Percentiles rank a stretch among this genome's conserved stretches.
These are phyloP conservation scores for Mystacides longicornis DNA, from an alignment of 2,888 invertebrate species.

Conservation along the genomic window DNA sequence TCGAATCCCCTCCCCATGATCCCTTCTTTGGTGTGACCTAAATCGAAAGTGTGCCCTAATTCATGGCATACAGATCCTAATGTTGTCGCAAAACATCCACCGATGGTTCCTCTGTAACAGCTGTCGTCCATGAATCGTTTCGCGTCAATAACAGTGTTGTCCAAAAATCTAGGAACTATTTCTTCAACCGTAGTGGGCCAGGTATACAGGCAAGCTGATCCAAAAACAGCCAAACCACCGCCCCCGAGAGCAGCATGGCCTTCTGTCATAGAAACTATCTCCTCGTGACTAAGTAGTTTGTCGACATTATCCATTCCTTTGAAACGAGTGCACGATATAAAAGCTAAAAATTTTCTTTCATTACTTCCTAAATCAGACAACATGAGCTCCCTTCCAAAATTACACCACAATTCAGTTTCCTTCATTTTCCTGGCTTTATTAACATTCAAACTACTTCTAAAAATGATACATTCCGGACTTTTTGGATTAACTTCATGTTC, in stretches of 20 bases:
- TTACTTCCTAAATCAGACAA: constrained; percentile 55
- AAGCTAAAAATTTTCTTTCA: constrained; percentile 79
- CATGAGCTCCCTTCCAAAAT: constrained; percentile 80
- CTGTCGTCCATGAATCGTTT: constrained; percentile 81
- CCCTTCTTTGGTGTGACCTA: constrained; percentile 84
- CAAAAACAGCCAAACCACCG: constrained; percentile 86
- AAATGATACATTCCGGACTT: constrained; percentile 60
- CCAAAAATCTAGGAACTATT: constrained; percentile 50
- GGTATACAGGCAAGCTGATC: constrained; percentile 82
- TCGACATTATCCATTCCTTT: constrained; percentile 51
- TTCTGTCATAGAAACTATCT: constrained; percentile 60
- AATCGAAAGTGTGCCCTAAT: constrained; percentile 87
- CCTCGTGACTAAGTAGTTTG: constrained; percentile 59
- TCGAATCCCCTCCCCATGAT: constrained; percentile 92
- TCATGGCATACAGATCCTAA: constrained; percentile 90
- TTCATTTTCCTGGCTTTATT: constrained; percentile 64
- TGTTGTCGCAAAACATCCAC: constrained; percentile 84
- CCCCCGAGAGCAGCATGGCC: constrained; percentile 88
- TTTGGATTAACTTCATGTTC: constrained; percentile 55
- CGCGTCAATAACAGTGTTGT: constrained; percentile 59
- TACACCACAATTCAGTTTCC: constrained; percentile 76
- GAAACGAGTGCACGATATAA: constrained; percentile 81
- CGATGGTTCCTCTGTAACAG: constrained; percentile 78
- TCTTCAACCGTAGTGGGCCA: constrained; percentile 74
- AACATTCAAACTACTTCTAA: constrained; percentile 63